Evolutionary conservation across 2,113 vertebrate genomes (phyloP), one percentile per base, ranked within the genome.

Genomic region (Alectura lathami): DNA sequence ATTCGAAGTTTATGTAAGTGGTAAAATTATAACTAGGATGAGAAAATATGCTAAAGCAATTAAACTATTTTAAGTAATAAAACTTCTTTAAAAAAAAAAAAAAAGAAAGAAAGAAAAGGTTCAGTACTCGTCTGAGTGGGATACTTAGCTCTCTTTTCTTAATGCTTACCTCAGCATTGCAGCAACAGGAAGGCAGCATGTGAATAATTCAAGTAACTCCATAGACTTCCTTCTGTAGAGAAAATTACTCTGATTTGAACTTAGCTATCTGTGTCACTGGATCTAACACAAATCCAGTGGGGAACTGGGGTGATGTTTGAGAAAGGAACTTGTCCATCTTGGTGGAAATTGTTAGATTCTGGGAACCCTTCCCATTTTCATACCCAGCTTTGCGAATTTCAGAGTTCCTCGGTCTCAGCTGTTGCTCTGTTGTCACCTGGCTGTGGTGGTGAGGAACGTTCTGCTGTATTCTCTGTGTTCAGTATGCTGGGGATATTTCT

Each of bases 371-470:
- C 81, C n/a, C 5, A 5, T 70, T 90, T 90, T 80, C 42, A 50
- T 86, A 70, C 20, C 5, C 6, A 54, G 50, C 57, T 87, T 82
- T 62, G 24, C 83, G 86, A 68, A 72, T 60, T 47, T 77, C 34
- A 26, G 9, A 30, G 11, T 75, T 87, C 6, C 8, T 84, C 32
- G 3, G 18, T 89, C 12, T 40, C 50, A 38, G 3, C 40, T 79
- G 26, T 40, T 89, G 56, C 53, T 67, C 29, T 88, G 24, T 50
- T 48, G 34, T 72, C 51, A 43, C 36, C 7, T 2, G 0, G 8
- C 30, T 30, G 26, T 0, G 0, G 12, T 1, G 0, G 3, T 14
- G 21, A 87, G 30, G 9, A 72, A 8, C 9, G 27, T 68, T 79
- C 30, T 90, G 8, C 13, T 17, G 5, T 34, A 53, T 22, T 11